A percentile compares a stretch with the other conserved stretches of the same genome.
These are phyloP conservation scores for Pteronotus mesoamericanus DNA, from an alignment of 2,797 vertebrate species.

Conservation along the genomic window DNA sequence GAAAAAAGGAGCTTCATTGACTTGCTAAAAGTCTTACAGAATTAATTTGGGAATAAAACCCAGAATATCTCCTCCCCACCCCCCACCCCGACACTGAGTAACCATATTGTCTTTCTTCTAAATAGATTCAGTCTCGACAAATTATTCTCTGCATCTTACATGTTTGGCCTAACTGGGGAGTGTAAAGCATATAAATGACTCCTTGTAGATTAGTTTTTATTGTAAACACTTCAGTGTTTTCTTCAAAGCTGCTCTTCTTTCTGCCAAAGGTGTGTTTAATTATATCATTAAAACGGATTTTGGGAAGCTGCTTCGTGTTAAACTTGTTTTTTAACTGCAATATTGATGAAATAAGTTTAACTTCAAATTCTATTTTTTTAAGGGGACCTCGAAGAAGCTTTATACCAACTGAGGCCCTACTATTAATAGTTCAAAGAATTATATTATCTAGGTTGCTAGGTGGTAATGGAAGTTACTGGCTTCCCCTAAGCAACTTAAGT, in stretches of 20 bases:
- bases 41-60: constrained; percentile 15
- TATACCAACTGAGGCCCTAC: not conserved
- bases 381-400: not conserved
- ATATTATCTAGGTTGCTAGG: constrained; percentile 21
- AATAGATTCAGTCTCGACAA: constrained; percentile 25
- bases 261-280: constrained; percentile 26
- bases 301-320: not conserved
- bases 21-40: constrained; percentile 2
- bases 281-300: constrained; percentile 19
- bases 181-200: constrained; percentile 6
- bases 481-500: constrained; percentile 57
- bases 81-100: no score
- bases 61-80: not conserved
- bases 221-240: constrained; percentile 35
- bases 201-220: constrained; percentile 26
- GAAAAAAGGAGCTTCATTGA: not conserved
- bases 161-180: not conserved
- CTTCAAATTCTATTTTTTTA: not conserved
- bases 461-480: constrained; percentile 36
- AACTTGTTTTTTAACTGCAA: constrained; percentile 10
- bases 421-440: constrained; percentile 30
- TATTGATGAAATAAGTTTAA: constrained; percentile 20
- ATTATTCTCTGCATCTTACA: not conserved
- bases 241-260: not conserved
- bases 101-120: constrained; percentile 29